phyloP scores from a whole-genome alignment of 1,140 invertebrate genomes.

The Muscidifurax raptorellus region DNA sequence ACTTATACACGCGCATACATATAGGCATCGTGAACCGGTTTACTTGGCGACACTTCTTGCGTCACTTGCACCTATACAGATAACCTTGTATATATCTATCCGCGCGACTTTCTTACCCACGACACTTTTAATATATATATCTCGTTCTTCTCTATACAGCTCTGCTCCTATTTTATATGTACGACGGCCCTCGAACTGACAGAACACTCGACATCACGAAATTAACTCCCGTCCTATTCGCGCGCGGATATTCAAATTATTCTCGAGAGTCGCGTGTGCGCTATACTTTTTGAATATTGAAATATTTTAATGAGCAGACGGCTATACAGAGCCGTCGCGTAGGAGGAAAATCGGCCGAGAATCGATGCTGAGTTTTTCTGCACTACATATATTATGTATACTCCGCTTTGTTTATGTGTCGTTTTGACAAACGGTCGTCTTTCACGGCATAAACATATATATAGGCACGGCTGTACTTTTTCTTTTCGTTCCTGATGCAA shows the following conservation, averaged over 20 bases:
- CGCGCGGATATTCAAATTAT: background rate
- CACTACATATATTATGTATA: too few relatives aligned
- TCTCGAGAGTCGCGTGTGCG: too few relatives aligned
- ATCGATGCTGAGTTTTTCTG: too few relatives aligned
- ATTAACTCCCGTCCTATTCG: too few relatives aligned
- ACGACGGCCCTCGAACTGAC: background rate
- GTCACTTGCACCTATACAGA: background rate
- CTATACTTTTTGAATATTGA: background rate
- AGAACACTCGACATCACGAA: background rate
- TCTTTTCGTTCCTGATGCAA: too few relatives aligned
- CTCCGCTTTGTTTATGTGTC: too few relatives aligned
- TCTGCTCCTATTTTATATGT: background rate
- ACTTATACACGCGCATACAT: background rate
- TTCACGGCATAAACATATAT: too few relatives aligned
- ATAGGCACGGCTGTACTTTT: too few relatives aligned
- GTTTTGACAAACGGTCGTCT: too few relatives aligned
- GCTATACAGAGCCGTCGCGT: background rate
- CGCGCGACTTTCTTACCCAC: background rate
- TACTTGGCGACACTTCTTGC: background rate
- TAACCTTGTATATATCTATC: background rate
- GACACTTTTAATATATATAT: background rate
- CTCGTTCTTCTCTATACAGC: background rate
- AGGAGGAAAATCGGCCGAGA: background rate
- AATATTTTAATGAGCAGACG: conserved; percentile 2
- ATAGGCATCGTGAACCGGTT: background rate